Evolutionary conservation across 2,797 vertebrate genomes (phyloP), one percentile per base, ranked within the genome.

Genomic region (Columba guinea): DNA sequence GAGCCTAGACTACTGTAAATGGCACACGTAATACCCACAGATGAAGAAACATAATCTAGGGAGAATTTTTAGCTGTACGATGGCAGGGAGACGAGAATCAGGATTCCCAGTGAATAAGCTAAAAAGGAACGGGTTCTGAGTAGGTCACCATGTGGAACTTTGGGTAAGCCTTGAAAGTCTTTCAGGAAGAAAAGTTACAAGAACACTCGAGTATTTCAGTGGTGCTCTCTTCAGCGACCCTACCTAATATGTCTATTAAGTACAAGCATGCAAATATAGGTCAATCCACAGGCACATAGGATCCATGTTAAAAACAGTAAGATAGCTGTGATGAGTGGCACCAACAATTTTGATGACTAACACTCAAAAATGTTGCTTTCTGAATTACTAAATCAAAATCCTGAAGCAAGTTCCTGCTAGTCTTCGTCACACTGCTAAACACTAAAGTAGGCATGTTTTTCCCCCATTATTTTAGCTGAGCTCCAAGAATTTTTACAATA

Each of bases 401-500:
- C 96, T 97, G 98, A 98, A 98, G 97, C 97, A 98, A 98, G 97
- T 97, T 97, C 97, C 97, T 97, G 97, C 97, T 97, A 97, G 96
- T 98, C 97, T 98, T 97, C 82, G 94, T 98, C 97, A 98, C 97
- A 97, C 97, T 95, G 97, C 98, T 98, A 98, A 98, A 97, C 96
- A 97, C 96, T 98, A 98, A 97, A 96, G 96, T 97, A 98, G 95
- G 97, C 96, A 98, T 97, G 95, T 95, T 98, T 97, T 96, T 96
- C 95, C 97, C 96, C 98, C 98, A 97, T 98, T 98, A 97, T 98
- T 97, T 97, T 98, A 98, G 97, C 98, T 98, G 98, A 98, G 97
- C 98, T 98, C 94, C 97, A 98, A 98, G 98, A 97, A 96, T 98
- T 98, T 98, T 98, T 98, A 99, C 98, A 99, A 98, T 98, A 98